phyloP scores from a whole-genome alignment of 2,113 vertebrate genomes.

The Furnarius figulus region DNA sequence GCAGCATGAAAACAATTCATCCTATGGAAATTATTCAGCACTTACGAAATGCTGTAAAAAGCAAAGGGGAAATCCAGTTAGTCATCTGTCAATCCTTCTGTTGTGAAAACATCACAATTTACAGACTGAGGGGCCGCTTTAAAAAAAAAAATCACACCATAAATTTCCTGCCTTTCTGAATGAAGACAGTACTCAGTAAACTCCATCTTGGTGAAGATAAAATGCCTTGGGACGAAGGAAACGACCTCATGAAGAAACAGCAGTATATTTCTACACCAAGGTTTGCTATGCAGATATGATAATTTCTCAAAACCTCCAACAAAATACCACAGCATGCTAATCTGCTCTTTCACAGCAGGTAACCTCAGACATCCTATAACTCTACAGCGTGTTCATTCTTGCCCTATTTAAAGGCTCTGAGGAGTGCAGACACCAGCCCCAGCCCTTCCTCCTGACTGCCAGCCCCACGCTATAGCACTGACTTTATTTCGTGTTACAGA shows the following conservation, averaged over 20 bases:
- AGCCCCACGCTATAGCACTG: rapidly evolving
- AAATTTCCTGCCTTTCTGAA: not conserved
- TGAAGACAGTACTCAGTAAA: not conserved
- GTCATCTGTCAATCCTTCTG: conserved; percentile 7
- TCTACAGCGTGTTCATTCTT: not conserved
- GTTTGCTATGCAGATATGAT: not conserved
- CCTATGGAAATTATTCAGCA: conserved; percentile 4
- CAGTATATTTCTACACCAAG: not conserved
- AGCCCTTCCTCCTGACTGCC: not conserved
- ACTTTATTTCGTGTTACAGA: not conserved
- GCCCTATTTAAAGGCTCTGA: conserved; percentile 8
- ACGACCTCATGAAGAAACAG: not conserved
- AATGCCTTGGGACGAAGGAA: not conserved
- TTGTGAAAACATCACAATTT: not conserved
- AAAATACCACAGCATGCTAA: conserved; percentile 43
- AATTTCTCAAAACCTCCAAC: conserved; percentile 26
- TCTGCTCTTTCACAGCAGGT: conserved; percentile 34
- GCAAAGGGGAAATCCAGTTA: not conserved
- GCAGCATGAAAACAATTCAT: not conserved
- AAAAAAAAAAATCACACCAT: not conserved
- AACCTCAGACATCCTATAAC: conserved; percentile 10
- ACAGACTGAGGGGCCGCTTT: not conserved
- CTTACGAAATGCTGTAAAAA: not conserved
- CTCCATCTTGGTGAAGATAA: not conserved
- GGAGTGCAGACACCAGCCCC: not conserved